Base-by-base conservation (phyloP, 1,140 invertebrate genomes). In the Cherax quadricarinatus region DNA sequence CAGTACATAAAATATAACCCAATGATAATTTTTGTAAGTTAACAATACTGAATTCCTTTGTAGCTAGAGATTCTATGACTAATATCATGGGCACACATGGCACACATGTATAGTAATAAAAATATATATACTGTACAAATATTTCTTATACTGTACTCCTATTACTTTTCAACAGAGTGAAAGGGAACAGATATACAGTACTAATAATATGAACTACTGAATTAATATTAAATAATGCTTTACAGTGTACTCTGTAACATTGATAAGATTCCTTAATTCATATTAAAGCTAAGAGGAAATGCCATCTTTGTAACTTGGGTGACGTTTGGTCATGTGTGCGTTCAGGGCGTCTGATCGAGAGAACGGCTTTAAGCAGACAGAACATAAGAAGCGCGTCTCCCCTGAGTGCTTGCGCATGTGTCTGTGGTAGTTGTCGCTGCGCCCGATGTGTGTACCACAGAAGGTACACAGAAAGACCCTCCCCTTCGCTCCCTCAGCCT, bases 321-420 rank as follows among this genome's bases (percentile, higher is more conserved):
- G 85, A 73, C 60, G 60, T 53, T 86, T 86, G 48, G 60, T 95
- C 94, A 85, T 95, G 95, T 49, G 95, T 18, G 82, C 83, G 24
- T 91, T 62, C 6, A 94, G 66, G 18, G 91, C 88, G 83, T 92
- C 93, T 21, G 89, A 87, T 70, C 95, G 94, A 60, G 93, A 95
- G 85, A 96, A 96, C 88, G 95, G 94, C 88, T 95, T 95, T 4
- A 95, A 95, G 94, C 95, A 96, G 82, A 95, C 94, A 14, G 94
- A 94, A 84, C 95, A 96, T 10, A 94, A 94, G 93, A 95, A 95
- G 24, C 94, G 95, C 93, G 95, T 95, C 24, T 95, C 92, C 18
- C 85, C 85, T 18, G 85, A 86, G 85, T 86, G 85, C 85, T 86
- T 86, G 66, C 85, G 85, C 85, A 86, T 86, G 70, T 86, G 85